Evolutionary conservation across 2,797 vertebrate species (phyloP).

Genomic region (Danio albolineatus): DNA sequence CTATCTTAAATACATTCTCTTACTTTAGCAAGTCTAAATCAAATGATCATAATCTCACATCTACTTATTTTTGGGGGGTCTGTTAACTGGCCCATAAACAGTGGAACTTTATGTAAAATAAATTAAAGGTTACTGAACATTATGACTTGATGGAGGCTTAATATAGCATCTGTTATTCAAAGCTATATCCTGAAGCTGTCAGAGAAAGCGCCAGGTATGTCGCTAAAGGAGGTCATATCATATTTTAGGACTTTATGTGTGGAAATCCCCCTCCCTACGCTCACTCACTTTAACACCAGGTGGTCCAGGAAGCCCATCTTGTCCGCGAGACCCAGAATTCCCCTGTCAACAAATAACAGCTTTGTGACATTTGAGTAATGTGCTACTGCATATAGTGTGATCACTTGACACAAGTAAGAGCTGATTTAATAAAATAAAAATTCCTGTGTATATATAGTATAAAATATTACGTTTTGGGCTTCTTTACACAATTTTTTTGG

Average conservation of each 20-base stretch:
- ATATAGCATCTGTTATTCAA: background rate
- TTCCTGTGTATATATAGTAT: too few species aligned
- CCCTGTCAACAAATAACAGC: slow-evolving; percentile 58
- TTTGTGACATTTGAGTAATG: background rate
- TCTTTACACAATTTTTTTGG: too few species aligned
- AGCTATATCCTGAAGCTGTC: slow-evolving; percentile 3
- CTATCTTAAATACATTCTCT: background rate
- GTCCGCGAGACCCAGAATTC: slow-evolving; percentile 60
- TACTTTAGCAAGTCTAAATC: background rate
- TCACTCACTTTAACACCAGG: slow-evolving; percentile 64
- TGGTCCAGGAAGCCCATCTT: slow-evolving; percentile 58
- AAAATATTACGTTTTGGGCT: too few species aligned
- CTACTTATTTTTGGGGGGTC: background rate
- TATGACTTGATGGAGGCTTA: background rate
- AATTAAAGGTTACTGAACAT: background rate
- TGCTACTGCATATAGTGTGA: background rate
- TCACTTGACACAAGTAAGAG: background rate
- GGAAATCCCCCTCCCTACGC: slow-evolving; percentile 26
- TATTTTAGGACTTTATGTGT: background rate
- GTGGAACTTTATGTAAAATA: background rate
- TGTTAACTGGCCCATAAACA: background rate
- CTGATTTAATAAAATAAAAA: background rate
- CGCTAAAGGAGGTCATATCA: background rate
- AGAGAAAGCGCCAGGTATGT: background rate
- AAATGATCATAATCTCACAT: background rate